Percentiles rank a stretch among this genome's conserved stretches.
Conservation (phyloP, 1,140 invertebrate genomes). For the Zaprionus nigranus region DNA sequence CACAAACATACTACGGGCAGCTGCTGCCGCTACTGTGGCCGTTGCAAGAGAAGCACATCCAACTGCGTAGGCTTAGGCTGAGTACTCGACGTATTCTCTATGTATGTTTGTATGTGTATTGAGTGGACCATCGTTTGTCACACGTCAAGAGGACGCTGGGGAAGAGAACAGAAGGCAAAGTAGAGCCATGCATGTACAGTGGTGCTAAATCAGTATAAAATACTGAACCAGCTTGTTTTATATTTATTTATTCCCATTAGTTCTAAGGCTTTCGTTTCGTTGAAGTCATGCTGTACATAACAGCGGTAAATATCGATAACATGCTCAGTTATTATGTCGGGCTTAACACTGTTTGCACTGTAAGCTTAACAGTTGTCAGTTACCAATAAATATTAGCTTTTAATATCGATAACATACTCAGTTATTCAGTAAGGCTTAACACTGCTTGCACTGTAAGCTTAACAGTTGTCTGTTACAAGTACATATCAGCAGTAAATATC, state of each 20-base stretch:
- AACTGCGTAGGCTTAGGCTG: not conserved
- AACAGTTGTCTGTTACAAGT: not conserved
- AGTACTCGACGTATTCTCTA: constrained; percentile 32
- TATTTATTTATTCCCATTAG: not conserved
- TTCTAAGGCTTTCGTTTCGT: not conserved
- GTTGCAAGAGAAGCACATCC: not conserved
- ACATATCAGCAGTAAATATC: not conserved
- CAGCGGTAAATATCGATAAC: not conserved
- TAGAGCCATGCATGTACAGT: constrained; percentile 34
- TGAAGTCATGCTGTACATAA: not conserved
- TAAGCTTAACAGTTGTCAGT: not conserved
- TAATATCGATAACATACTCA: too few relatives aligned
- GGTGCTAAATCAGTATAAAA: constrained; percentile 27
- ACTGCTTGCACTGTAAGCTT: not conserved
- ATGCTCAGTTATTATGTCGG: not conserved
- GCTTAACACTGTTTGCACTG: not conserved
- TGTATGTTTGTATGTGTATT: constrained; percentile 45
- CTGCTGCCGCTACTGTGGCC: not conserved
- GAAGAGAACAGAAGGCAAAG: not conserved
- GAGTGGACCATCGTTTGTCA: constrained; percentile 72
- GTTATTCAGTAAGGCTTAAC: too few relatives aligned
- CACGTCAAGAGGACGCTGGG: constrained; percentile 34
- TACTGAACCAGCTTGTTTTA: not conserved
- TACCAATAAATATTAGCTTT: not conserved
- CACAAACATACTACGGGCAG: constrained; percentile 20